Conservation (phyloP, 2,888 invertebrate genomes). For the Eupithecia dodoneata region DNA sequence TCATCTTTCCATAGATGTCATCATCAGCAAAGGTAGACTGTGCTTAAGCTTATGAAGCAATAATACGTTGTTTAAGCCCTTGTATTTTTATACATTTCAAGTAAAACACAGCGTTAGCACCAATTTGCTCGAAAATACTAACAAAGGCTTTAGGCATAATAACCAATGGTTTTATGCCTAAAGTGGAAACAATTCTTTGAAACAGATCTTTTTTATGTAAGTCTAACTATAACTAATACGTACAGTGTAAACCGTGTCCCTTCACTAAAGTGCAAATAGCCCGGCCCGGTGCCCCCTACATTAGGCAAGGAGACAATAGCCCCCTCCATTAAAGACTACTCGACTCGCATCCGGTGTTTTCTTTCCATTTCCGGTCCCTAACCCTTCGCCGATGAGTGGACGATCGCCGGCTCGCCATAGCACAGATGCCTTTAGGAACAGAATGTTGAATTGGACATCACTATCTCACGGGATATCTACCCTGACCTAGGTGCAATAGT, state of each 20-base stretch:
- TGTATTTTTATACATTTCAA: neutral
- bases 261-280: neutral
- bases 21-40: neutral
- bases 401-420: constrained; percentile 4
- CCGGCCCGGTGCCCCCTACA: neutral
- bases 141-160: too few relatives aligned
- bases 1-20: neutral
- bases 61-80: neutral
- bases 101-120: too few relatives aligned
- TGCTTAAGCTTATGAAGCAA: neutral
- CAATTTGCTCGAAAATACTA: too few relatives aligned
- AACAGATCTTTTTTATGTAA: too few relatives aligned
- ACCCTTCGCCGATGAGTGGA: constrained; percentile 30
- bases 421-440: neutral
- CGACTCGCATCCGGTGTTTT: constrained; percentile 59
- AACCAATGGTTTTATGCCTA: too few relatives aligned
- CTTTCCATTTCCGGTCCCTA: constrained; percentile 54
- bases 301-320: constrained; percentile 45
- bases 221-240: too few relatives aligned
- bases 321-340: constrained; percentile 53
- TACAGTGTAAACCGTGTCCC: neutral
- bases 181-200: too few relatives aligned
- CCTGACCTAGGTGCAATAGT: neutral
- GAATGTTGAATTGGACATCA: neutral
- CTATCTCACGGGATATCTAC: neutral